Evolutionary conservation across 2,888 invertebrate species (phyloP).

Genomic region (Cylloceria caligata): DNA sequence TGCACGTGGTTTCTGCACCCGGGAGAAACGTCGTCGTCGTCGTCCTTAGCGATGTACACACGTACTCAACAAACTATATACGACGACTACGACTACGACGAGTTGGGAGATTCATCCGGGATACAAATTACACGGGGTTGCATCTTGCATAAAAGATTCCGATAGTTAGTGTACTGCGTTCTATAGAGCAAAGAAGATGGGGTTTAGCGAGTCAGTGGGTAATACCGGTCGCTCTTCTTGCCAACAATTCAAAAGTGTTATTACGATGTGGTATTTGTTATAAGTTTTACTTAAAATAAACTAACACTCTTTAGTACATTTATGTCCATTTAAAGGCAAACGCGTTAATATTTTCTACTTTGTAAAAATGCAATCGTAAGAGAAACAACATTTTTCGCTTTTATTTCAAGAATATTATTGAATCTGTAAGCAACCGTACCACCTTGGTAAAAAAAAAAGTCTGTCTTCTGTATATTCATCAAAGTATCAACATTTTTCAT

Average conservation of each 20-base stretch:
- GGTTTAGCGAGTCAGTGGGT: background rate
- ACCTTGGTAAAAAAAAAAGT: no score
- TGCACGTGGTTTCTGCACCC: slow-evolving; percentile 49
- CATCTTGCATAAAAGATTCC: slow-evolving; percentile 70
- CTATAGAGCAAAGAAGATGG: background rate
- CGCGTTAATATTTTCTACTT: no score
- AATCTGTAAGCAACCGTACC: no score
- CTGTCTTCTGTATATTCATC: no score
- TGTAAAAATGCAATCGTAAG: no score
- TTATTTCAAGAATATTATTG: background rate
- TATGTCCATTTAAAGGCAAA: no score
- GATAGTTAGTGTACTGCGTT: slow-evolving; percentile 17
- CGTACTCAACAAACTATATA: slow-evolving; percentile 21
- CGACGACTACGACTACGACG: slow-evolving; percentile 65
- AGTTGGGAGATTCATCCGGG: slow-evolving; percentile 72
- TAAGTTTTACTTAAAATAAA: no score
- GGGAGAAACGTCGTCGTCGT: slow-evolving; percentile 66
- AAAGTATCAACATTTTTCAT: no score
- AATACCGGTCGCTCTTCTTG: background rate
- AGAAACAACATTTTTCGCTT: no score
- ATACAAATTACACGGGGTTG: slow-evolving; percentile 73
- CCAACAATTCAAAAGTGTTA: background rate
- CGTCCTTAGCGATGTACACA: slow-evolving; percentile 14
- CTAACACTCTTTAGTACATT: no score
- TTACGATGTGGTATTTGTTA: no score